phyloP scores from a whole-genome alignment of 2,797 vertebrate genomes.

The Xerus rutilus region DNA sequence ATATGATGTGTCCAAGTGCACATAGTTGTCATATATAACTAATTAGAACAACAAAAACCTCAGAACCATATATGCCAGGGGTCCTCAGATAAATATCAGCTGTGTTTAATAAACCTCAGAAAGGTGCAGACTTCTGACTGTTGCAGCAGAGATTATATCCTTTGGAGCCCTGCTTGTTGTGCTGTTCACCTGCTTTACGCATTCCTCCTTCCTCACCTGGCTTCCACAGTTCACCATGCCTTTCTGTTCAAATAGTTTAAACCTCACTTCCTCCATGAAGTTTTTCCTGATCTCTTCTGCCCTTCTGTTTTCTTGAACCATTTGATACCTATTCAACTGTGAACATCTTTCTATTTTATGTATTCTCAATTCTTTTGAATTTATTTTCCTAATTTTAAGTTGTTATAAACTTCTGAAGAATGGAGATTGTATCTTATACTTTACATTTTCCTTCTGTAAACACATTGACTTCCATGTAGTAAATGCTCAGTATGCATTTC shows the following conservation, averaged over 20 bases:
- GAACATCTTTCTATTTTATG: not conserved
- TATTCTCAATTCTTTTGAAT: not conserved
- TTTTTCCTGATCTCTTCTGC: not conserved
- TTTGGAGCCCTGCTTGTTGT: not conserved
- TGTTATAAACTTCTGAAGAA: constrained; percentile 23
- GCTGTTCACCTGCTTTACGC: not conserved
- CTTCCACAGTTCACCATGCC: not conserved
- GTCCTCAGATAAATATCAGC: not conserved
- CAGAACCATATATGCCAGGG: not conserved
- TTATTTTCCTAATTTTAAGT: not conserved
- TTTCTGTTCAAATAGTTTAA: constrained; percentile 28
- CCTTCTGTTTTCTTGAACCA: not conserved
- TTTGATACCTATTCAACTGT: not conserved
- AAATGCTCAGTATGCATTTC: not conserved
- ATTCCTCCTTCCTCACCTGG: not conserved
- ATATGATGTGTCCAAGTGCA: not conserved
- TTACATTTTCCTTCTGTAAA: constrained; percentile 1
- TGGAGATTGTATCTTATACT: not conserved
- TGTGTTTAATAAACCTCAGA: not conserved
- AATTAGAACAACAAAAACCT: not conserved
- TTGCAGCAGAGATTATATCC: not conserved
- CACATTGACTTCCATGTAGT: not conserved
- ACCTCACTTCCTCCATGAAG: not conserved
- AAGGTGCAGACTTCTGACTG: not conserved
- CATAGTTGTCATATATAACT: no score